Conservation (phyloP, 2,797 vertebrate species). For the Poecilia gillii region DNA sequence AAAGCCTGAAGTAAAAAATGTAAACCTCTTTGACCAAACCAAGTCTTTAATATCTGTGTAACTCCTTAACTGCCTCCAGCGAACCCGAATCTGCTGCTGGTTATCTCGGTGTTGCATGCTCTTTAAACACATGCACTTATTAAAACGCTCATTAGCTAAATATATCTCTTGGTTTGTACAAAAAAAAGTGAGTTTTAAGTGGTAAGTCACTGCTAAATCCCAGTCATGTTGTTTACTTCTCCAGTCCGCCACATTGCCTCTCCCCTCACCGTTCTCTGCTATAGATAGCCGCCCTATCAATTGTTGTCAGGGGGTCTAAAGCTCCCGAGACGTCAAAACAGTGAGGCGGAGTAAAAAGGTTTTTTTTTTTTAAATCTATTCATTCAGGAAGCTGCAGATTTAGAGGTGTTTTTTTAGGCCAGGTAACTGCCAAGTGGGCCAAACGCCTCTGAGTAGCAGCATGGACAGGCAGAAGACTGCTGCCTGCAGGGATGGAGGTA, state of each 20-base stretch:
- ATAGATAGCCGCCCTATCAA: constrained; percentile 76
- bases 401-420: constrained; percentile 74
- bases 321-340: constrained; percentile 60
- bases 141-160: constrained; percentile 52
- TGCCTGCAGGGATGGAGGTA: constrained; percentile 31
- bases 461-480: constrained; percentile 37
- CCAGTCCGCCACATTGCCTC: constrained; percentile 37
- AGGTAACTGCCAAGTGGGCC: constrained; percentile 72
- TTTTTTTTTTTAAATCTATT: constrained; percentile 66
- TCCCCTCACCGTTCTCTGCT: neutral
- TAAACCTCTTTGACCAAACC: neutral
- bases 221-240: constrained; percentile 53
- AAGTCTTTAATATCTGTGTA: neutral
- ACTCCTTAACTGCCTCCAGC: constrained; percentile 17
- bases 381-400: constrained; percentile 61
- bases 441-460: constrained; percentile 59
- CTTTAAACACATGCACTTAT: constrained; percentile 51
- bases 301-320: constrained; percentile 73
- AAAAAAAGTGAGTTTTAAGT: constrained; percentile 45
- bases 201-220: neutral
- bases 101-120: constrained; percentile 38
- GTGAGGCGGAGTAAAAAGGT: constrained; percentile 49
- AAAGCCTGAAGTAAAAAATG: neutral
- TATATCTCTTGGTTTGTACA: constrained; percentile 20
- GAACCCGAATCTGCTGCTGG: constrained; percentile 28